phyloP scores from a whole-genome alignment of 2,797 vertebrate genomes.

The Bovichtus variegatus region DNA sequence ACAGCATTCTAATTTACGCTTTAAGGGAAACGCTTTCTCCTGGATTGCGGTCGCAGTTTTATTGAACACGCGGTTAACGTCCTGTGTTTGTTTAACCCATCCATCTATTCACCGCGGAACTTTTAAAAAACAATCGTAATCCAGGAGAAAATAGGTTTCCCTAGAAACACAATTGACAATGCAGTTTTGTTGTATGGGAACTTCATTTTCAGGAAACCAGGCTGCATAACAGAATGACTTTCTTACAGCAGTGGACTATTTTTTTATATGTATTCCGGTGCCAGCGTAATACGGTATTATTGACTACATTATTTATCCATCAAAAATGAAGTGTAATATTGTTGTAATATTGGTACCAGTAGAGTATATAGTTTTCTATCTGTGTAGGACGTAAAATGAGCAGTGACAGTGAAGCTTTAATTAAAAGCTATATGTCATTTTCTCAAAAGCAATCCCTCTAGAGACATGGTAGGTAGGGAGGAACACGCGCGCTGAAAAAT shows the following conservation, averaged over 20 bases:
- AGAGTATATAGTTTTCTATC: not conserved
- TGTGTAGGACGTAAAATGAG: conserved; percentile 23
- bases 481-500: conserved; percentile 23
- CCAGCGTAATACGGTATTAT: not conserved
- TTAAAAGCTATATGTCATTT: conserved; percentile 68
- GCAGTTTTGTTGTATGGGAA: no score
- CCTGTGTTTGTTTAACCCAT: no score
- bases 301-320: conserved; percentile 6
- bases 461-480: conserved; percentile 40
- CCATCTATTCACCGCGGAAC: no score
- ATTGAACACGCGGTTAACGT: no score
- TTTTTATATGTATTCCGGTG: not conserved
- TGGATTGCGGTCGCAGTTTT: no score
- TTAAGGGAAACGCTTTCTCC: no score
- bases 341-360: not conserved
- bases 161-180: no score
- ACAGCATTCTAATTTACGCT: no score
- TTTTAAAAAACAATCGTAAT: no score
- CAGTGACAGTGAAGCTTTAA: conserved; percentile 61
- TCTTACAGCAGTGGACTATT: not conserved
- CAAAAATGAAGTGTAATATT: not conserved
- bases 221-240: not conserved
- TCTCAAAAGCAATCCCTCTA: conserved; percentile 38
- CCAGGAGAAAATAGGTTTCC: no score
- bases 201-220: no score